Percentiles rank a stretch among this genome's conserved stretches.
These are phyloP conservation scores for Hermetia illucens DNA, from an alignment of 1,140 invertebrate species.

Conservation along the genomic window DNA sequence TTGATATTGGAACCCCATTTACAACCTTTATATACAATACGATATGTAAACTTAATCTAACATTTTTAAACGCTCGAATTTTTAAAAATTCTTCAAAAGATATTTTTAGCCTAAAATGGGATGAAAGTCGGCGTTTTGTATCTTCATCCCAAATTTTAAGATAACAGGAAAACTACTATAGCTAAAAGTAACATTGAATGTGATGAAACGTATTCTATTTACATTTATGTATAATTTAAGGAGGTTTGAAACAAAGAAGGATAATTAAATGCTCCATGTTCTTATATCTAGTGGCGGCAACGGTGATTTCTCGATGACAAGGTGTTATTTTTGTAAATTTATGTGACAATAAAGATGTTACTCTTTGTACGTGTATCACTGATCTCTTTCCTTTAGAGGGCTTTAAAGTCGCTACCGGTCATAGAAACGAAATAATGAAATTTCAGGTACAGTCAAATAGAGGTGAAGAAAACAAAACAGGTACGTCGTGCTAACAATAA, in stretches of 20 bases:
- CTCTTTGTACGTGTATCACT: no score
- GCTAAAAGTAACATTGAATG: neutral
- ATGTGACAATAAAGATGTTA: slow-evolving; percentile 71
- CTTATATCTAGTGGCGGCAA: no score
- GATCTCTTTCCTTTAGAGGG: no score
- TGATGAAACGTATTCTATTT: neutral
- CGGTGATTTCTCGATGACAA: neutral
- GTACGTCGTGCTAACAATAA: no score
- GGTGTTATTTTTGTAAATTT: slow-evolving; percentile 8
- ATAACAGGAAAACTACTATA: no score
- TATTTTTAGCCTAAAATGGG: neutral
- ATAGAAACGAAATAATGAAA: no score
- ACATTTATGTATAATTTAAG: no score
- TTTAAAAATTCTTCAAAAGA: neutral
- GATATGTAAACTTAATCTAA: neutral
- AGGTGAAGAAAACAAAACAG: no score
- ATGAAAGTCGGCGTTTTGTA: neutral
- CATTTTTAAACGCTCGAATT: neutral
- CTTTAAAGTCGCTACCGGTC: no score
- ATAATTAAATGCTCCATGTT: no score
- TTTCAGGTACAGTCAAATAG: no score
- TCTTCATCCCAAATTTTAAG: neutral
- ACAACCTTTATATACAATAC: neutral
- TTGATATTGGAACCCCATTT: neutral
- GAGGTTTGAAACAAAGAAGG: no score